These are phyloP conservation scores for Rhinolophus ferrumequinum DNA, from an alignment of 2,113 vertebrate species.

Conservation along the genomic window DNA sequence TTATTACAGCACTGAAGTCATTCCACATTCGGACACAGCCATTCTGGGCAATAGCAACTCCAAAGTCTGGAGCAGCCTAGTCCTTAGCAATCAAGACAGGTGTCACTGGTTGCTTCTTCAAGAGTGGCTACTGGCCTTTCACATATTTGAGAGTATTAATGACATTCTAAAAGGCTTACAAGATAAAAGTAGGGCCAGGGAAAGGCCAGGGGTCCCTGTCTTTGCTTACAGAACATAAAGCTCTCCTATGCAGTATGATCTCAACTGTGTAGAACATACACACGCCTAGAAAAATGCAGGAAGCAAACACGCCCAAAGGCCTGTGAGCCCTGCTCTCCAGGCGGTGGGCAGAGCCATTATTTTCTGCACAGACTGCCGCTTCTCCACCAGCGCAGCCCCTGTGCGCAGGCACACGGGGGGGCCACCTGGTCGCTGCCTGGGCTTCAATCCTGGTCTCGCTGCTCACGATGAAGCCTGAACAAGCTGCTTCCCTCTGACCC, in stretches of 20 bases:
- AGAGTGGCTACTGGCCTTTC: background rate
- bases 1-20: background rate
- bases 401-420: background rate
- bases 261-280: background rate
- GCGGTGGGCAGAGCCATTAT: background rate
- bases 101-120: background rate
- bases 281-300: background rate
- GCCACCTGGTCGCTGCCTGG: background rate
- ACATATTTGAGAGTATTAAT: background rate
- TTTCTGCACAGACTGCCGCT: background rate
- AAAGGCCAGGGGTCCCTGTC: background rate
- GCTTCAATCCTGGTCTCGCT: background rate
- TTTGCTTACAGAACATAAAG: background rate
- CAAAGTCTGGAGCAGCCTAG: background rate
- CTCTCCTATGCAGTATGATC: background rate
- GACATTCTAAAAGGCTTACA: background rate
- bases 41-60: background rate
- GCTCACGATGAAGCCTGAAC: background rate
- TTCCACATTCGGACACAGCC: background rate
- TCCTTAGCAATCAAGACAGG: background rate
- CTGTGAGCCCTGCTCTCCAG: background rate
- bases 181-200: background rate
- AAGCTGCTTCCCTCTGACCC: background rate
- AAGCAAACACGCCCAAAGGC: background rate
- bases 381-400: accelerated